Base-by-base conservation (phyloP, 2,797 vertebrate genomes). In the Astyanax mexicanus region DNA sequence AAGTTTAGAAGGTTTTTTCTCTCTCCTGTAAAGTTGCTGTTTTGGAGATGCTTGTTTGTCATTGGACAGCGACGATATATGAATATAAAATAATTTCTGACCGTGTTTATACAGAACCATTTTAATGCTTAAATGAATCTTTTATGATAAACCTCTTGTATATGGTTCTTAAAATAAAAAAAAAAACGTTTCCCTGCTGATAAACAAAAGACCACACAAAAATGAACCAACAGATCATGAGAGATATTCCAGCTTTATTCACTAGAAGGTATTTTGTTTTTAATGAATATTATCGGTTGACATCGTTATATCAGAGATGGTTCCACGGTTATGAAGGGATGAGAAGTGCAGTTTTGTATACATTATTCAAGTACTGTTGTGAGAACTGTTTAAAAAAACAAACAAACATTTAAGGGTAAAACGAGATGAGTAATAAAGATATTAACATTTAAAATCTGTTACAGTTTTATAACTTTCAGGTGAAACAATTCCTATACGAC, bases 221-320 rank as follows among this genome's bases (percentile, higher is more conserved):
- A n/a, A n/a, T n/a, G n/a, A n/a, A n/a, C n/a, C n/a, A n/a, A n/a
- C 6, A 38, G 10, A 15, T 72, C 42, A 35, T 35, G 67, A 21
- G 17, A 10, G 32, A 77, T 83, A 82, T 84, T 83, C 74, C 79
- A 88, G 71, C 84, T 93, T 93, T 92, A 92, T 92, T 92, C 72
- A 85, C 87, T 89, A 83, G 82, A 87, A 42, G 89, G 87, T 91
- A 92, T 87, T n/a, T n/a, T n/a, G n/a, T n/a, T n/a, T n/a, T n/a
- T 92, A 91, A 92, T 89, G 87, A 87, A 86, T 81, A 84, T 77
- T 89, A 88, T 86, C 81, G 86, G 89, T 83, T 87, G 86, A 91
- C 77, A 75, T 83, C 88, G 82, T 88, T 82, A 87, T 75, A 64
- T 81, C 71, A 58, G 42, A 78, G 77, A 76, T 44, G 81, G 70